These are phyloP conservation scores for Protobothrops flavoviridis DNA, from an alignment of 2,113 vertebrate species.

Conservation along the genomic window DNA sequence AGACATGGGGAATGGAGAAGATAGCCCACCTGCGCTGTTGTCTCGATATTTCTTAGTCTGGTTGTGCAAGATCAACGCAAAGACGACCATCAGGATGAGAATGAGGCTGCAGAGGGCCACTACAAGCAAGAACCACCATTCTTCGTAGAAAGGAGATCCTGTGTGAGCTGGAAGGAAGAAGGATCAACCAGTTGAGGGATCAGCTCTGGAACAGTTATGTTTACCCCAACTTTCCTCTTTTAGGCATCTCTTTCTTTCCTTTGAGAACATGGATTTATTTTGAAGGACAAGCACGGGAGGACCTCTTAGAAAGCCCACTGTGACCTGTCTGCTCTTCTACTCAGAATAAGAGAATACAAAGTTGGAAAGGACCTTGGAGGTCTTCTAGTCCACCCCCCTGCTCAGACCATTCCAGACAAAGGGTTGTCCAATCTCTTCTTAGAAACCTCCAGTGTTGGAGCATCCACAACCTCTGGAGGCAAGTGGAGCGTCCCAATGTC, in stretches of 20 bases:
- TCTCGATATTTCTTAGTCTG: conserved; percentile 87
- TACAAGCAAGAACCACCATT: conserved; percentile 98
- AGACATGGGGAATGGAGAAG: rapidly evolving
- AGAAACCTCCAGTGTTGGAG: neutral
- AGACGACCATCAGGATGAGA: conserved; percentile 85
- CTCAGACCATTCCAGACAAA: neutral
- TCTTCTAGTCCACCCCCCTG: neutral
- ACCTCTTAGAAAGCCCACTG: neutral
- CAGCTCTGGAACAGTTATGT: neutral
- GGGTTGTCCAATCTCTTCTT: neutral
- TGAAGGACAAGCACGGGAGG: neutral
- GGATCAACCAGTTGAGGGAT: neutral
- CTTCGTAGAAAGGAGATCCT: conserved; percentile 89
- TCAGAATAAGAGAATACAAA: neutral
- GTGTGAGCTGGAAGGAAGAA: conserved; percentile 75
- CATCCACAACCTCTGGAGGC: neutral
- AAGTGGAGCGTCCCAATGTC: neutral
- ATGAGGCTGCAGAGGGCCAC: conserved; percentile 89
- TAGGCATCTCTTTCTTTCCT: neutral
- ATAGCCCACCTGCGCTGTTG: conserved; percentile 78
- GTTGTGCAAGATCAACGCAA: conserved; percentile 83
- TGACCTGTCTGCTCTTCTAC: neutral
- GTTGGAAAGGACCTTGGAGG: neutral
- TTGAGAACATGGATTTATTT: rapidly evolving
- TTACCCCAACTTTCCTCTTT: neutral